A percentile compares a stretch with the other conserved stretches of the same genome.
Evolutionary conservation across 2,797 vertebrate species (phyloP).

Genomic region (Tiaroga cobitis): DNA sequence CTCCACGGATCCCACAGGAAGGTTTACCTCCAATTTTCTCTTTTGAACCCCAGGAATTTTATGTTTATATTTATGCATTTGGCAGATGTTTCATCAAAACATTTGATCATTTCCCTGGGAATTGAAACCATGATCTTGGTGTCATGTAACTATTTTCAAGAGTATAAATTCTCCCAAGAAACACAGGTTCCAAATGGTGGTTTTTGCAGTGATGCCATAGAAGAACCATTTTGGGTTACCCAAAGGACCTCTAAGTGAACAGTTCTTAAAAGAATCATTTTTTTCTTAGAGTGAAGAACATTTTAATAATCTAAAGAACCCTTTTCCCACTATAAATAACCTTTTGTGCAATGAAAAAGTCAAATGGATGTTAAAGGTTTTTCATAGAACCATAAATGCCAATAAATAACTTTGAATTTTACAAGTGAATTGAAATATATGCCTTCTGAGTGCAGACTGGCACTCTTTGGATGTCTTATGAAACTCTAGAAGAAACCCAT

Average conservation of each 20-base stretch:
- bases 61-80: slow-evolving; percentile 5
- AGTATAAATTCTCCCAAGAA: too few species aligned
- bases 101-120: neutral
- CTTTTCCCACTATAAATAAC: neutral
- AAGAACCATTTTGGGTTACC: neutral
- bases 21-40: neutral
- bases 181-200: neutral
- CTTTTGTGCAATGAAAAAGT: neutral
- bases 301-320: neutral
- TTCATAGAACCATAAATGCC: neutral
- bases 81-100: slow-evolving; percentile 1
- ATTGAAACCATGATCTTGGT: neutral
- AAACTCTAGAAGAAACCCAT: neutral
- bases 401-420: neutral
- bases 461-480: neutral
- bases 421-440: neutral
- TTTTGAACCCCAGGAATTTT: neutral
- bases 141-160: neutral
- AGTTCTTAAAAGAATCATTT: neutral
- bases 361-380: neutral
- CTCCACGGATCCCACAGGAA: slow-evolving; percentile 23
- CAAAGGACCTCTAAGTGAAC: neutral
- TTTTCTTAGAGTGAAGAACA: neutral
- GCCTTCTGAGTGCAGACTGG: neutral
- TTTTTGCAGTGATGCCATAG: neutral